Conservation (phyloP, 1,140 invertebrate species). For the Mactra quadrangularis region DNA sequence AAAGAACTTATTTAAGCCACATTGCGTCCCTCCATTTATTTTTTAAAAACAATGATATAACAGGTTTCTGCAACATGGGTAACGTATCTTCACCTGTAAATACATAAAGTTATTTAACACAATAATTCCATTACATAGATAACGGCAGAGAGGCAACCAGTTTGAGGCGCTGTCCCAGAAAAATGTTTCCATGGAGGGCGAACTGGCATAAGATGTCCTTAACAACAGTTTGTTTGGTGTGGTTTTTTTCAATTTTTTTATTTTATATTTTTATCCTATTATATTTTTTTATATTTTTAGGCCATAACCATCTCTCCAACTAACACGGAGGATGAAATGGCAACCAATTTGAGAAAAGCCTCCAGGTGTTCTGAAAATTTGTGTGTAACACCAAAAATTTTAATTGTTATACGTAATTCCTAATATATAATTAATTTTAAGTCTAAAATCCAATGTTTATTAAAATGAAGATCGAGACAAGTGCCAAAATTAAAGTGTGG, state of each 20-base stretch:
- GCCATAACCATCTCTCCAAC: conserved; percentile 45
- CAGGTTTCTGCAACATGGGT: background rate
- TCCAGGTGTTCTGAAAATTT: too few relatives aligned
- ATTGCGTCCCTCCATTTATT: conserved; percentile 60
- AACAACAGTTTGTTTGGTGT: background rate
- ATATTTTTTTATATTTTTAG: background rate
- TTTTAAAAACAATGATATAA: conserved; percentile 24
- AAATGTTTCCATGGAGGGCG: conserved; percentile 67
- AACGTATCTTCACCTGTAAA: conserved; percentile 42
- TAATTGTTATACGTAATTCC: too few relatives aligned
- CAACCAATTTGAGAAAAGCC: conserved; percentile 1
- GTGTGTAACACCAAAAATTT: too few relatives aligned
- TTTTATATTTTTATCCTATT: background rate
- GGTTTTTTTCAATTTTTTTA: background rate
- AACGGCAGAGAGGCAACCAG: conserved; percentile 6
- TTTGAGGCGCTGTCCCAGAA: conserved; percentile 57
- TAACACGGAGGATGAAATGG: conserved; percentile 34
- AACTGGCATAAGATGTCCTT: conserved; percentile 65
- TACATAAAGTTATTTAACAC: conserved; percentile 45
- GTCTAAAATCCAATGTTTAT: too few relatives aligned
- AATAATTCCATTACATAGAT: conserved; percentile 35
- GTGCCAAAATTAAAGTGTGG: too few relatives aligned
- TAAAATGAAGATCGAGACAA: too few relatives aligned
- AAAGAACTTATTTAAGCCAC: conserved; percentile 53
- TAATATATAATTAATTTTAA: too few relatives aligned